phyloP scores from a whole-genome alignment of 2,797 vertebrate species.

The Scarus forsteni region DNA sequence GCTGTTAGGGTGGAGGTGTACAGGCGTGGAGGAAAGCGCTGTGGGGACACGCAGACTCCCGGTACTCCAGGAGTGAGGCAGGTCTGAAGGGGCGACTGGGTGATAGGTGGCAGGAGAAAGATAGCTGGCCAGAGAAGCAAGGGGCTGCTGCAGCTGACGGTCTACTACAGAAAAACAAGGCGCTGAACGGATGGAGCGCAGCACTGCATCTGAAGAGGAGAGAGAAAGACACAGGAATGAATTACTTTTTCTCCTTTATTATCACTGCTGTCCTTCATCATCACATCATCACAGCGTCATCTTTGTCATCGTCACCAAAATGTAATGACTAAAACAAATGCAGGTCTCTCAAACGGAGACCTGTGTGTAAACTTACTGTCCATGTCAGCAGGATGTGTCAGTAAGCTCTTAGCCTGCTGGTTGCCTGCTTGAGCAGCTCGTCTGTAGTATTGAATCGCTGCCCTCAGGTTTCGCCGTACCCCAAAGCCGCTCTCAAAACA shows the following conservation, averaged over 20 bases:
- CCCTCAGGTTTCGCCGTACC: conserved; percentile 79
- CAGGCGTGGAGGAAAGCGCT: conserved; percentile 3
- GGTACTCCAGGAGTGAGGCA: conserved; percentile 82
- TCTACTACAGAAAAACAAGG: conserved; percentile 74
- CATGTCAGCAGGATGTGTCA: conserved; percentile 64
- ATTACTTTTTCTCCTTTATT: conserved; percentile 13
- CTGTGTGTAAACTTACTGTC: conserved; percentile 69
- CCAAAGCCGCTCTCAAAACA: conserved; percentile 92
- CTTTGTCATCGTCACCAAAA: conserved; percentile 11
- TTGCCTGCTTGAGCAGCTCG: conserved; percentile 83
- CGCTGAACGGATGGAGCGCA: conserved; percentile 82
- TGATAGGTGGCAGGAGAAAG: not conserved
- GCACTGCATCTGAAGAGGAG: conserved; percentile 16
- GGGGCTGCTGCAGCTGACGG: conserved; percentile 9
- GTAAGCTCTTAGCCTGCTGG: conserved; percentile 74
- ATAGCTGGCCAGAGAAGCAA: conserved; percentile 29
- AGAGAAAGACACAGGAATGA: not conserved
- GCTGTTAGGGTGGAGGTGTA: conserved; percentile 44
- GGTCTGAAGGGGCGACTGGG: conserved; percentile 21
- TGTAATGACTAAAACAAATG: conserved; percentile 14
- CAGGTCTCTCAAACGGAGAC: conserved; percentile 6
- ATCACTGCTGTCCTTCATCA: conserved; percentile 23
- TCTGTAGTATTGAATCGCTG: conserved; percentile 84
- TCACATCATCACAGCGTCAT: conserved; percentile 22
- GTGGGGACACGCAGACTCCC: conserved; percentile 66